Percentiles rank a stretch among this genome's conserved stretches.
Conservation (phyloP, 2,113 vertebrate genomes). For the Oxyura jamaicensis region DNA sequence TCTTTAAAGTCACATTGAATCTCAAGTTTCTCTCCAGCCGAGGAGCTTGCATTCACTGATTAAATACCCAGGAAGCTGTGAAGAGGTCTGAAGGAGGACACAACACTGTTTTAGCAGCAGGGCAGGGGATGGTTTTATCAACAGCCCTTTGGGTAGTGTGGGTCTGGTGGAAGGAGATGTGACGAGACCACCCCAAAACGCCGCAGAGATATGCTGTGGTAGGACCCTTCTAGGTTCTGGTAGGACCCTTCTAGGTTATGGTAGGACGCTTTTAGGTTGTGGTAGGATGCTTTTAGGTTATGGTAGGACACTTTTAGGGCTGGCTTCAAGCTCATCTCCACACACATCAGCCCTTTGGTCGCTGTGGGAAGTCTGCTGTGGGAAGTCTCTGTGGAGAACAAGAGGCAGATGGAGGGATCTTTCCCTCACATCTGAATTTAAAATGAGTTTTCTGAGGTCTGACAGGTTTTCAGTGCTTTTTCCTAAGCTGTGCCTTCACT, state of each 20-base stretch:
- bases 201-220: background rate
- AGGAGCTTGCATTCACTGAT: background rate
- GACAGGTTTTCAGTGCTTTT: background rate
- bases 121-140: background rate
- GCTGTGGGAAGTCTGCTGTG: background rate
- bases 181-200: fast-evolving
- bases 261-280: background rate
- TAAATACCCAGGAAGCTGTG: background rate
- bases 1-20: background rate
- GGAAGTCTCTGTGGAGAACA: background rate
- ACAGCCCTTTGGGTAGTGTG: background rate
- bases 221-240: background rate
- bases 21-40: fast-evolving
- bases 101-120: background rate
- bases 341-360: background rate
- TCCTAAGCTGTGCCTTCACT: background rate
- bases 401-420: background rate
- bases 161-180: background rate
- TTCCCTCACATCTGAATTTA: background rate
- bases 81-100: background rate
- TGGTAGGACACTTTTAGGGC: background rate
- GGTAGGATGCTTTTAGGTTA: background rate
- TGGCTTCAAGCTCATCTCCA: background rate
- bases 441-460: background rate
- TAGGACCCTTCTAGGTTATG: background rate